Evolutionary conservation across 2,113 vertebrate genomes (phyloP), one percentile per base, ranked within the genome.

Genomic region (Mus spicilegus): DNA sequence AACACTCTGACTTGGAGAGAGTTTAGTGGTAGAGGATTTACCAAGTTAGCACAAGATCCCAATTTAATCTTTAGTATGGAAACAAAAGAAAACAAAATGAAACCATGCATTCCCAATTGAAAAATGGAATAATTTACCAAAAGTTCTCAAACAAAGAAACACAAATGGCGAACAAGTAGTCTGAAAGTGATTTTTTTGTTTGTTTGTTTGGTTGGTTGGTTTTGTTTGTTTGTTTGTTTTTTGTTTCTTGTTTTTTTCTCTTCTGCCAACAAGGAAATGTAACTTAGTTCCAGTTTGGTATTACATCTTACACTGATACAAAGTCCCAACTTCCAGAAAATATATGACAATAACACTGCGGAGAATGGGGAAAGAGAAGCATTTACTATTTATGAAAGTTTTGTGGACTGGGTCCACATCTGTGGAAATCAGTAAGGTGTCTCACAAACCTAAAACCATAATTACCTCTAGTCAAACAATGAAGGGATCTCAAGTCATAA

Each of bases 371-470:
- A 81, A 80, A 36, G 17, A 80, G 30, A 54, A 80, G 8, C 1
- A 7, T 2, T 78, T 28, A 13, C 12, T 22, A 5, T 19, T 20
- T 80, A 19, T 51, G 51, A 17, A 24, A 56, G 12, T 5, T 11
- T 19, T 39, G 11, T 58, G 22, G 10, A 39, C 5, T n/a, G 9
- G 4, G n/a, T 8, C 17, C 19, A 19, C 9, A 24, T 12, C 1
- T 58, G 22, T 39, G 20, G 56, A 61, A 26, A 82, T 61, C 5
- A 80, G 19, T 12, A 36, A 2, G 9, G 78, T 12, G 20, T 81
- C 51, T n/a, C 36, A 61, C 58, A 82, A 39, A 26, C 2, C 12
- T 8, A 63, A 12, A n/a, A 58, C 36, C 5, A 39, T 3, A 63
- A 28, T 26, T 8, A 81, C 9, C 7, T 49, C 12, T 22, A 82